Base-by-base conservation (phyloP, 2,888 invertebrate genomes). In the Oscheius sp. region DNA sequence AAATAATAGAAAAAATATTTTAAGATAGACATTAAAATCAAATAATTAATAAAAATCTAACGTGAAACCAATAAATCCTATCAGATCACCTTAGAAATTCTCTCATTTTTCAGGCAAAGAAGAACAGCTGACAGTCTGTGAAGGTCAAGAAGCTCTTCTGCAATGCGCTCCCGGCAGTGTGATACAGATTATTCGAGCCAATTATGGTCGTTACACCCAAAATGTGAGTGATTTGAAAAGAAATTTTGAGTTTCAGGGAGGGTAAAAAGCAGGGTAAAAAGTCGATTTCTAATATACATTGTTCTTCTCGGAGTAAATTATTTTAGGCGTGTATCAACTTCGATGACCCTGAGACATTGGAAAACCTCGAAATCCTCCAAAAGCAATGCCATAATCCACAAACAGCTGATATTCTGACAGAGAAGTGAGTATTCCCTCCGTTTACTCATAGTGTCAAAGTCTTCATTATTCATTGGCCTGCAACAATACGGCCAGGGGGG, bases 171-270 rank as follows among this genome's bases (percentile, higher is more conserved):
- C 71, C 28, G 75, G 75, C 24, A 61, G 57, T 30, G 72, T 74
- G n/a, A 78, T 78, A 26, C 63, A 68, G 38, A 70, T 76, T 26
- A 66, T 70, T 5, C 51, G 70, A n/a, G 78, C 75, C 30, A 78
- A 76, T 56, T 78, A 73, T 44, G 78, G 78, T 47, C 61, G 78
- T 49, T 75, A 72, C 47, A 73, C 75, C 2, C 65, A 56, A 5
- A 59, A 56, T 20, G 72, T 73, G 56, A 20, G 44, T 22, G 26
- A 20, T 20, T 9, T 20, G n/a, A n/a, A n/a, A n/a, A n/a, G n/a
- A n/a, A n/a, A n/a, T n/a, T n/a, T n/a, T n/a, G n/a, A n/a, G n/a
- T n/a, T n/a, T n/a, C n/a, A n/a, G n/a, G n/a, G n/a, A n/a, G n/a
- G n/a, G n/a, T n/a, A n/a, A n/a, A n/a, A n/a, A n/a, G n/a, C n/a